phyloP scores from a whole-genome alignment of 1,140 invertebrate species.

The Cyclargus thomasi region DNA sequence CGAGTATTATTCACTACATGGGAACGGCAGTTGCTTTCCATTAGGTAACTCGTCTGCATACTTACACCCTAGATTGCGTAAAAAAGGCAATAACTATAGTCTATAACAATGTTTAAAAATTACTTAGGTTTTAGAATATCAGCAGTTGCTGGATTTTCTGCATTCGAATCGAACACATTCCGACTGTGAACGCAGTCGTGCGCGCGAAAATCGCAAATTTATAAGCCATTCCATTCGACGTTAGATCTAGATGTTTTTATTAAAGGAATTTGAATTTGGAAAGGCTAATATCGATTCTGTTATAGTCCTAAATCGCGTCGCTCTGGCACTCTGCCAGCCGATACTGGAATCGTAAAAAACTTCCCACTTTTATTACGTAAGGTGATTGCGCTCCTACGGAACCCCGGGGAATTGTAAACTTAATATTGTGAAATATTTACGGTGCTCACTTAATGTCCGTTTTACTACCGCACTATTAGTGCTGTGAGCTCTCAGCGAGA shows the following conservation, averaged over 20 bases:
- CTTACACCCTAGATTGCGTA: too few species aligned
- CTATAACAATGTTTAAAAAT: too few species aligned
- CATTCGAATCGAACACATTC: neutral
- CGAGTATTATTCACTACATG: too few species aligned
- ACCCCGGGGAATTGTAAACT: neutral
- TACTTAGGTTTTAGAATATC: neutral
- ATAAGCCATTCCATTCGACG: neutral
- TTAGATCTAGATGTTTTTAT: conserved; percentile 8
- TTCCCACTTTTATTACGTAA: conserved; percentile 1
- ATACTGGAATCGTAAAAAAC: conserved; percentile 11
- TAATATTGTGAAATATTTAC: conserved; percentile 14
- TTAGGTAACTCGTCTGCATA: too few species aligned
- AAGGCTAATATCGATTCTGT: conserved; percentile 13
- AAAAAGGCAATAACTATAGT: too few species aligned
- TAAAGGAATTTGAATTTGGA: conserved; percentile 9
- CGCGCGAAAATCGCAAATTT: neutral
- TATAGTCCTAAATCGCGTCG: conserved; percentile 9
- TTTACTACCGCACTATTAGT: neutral
- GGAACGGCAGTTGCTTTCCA: too few species aligned
- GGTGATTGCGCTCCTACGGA: conserved; percentile 5
- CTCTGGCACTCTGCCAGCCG: conserved; percentile 4
- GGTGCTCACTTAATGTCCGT: conserved; percentile 4
- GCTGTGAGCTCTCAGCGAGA: neutral
- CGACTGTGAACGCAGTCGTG: neutral
- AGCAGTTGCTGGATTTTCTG: too few species aligned